Evolutionary conservation across 2,113 vertebrate genomes (phyloP).

Genomic region (Aviceda subcristata): DNA sequence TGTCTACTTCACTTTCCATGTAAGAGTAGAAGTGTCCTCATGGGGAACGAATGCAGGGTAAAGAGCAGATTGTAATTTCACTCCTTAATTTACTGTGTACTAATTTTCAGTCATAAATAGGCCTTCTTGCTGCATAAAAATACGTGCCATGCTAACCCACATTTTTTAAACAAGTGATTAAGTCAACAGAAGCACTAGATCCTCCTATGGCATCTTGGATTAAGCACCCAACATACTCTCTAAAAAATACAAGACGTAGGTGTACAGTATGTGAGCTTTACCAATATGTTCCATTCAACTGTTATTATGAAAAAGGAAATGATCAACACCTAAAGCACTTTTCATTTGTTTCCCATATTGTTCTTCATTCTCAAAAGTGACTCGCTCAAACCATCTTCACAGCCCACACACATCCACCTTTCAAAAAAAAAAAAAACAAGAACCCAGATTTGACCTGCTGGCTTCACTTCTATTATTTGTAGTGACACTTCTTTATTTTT

Average conservation of each 20-base stretch:
- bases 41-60: not conserved
- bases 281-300: conserved; percentile 42
- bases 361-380: conserved; percentile 38
- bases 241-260: not conserved
- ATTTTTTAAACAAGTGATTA: not conserved
- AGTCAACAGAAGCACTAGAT: not conserved
- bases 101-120: not conserved
- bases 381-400: not conserved
- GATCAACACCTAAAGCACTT: not conserved
- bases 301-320: conserved; percentile 8
- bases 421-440: not conserved
- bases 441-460: not conserved
- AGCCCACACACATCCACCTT: not conserved
- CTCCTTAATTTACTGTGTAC: not conserved
- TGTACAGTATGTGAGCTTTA: not conserved
- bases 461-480: conserved; percentile 2
- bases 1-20: not conserved
- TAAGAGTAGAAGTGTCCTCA: not conserved
- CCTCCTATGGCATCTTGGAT: not conserved
- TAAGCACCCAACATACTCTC: not conserved
- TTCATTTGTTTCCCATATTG: conserved; percentile 13
- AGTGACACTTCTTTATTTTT: conserved; percentile 27
- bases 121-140: not conserved
- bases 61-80: not conserved
- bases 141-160: not conserved